Evolutionary conservation across 2,797 vertebrate genomes (phyloP), one percentile per base, ranked within the genome.

Genomic region (Gouania willdenowi): DNA sequence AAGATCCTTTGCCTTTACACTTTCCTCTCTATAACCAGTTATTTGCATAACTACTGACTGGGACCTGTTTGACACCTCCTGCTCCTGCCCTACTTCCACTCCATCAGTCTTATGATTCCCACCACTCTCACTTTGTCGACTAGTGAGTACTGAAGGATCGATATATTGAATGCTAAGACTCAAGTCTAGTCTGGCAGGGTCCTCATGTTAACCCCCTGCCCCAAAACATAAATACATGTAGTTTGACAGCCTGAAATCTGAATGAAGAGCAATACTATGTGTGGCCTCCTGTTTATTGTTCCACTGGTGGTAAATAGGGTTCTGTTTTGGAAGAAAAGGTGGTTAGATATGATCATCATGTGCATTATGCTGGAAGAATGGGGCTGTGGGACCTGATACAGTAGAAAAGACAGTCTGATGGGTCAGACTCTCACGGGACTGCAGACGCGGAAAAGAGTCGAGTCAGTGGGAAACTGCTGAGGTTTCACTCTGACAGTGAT

Each of bases 1-100:
- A 17, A 20, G 70, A 51, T 60, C 51, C 65, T 56, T 31, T 53
- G 29, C 35, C 17, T 28, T 59, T 42, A 44, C 41, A 36, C 43
- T 48, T 30, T 26, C 34, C 9, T 59, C 26, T 39, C 28, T 51
- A 52, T 45, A 56, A 54, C 35, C 54, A 62, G 6, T 30, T 15
- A 86, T 87, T 86, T 81, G 75, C 82, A 85, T 84, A 79, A 77
- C 72, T 53, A 71, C 71, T 58, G 30, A 38, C 71, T 58, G 30
- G 38, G 65, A 50, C 37, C 65, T 68, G 51, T 52, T 61, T 30
- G 8, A 59, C 63, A 35, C 41, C 68, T 71, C 79, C 70, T 76
- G 66, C 55, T 58, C 50, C 60, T 86, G 81, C 55, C 79, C 83
- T 78, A 83, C 74, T 87, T 88, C 77, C 79, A 81, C 52, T 65